These are phyloP conservation scores for Pipistrellus pipistrellus DNA, from an alignment of 2,797 vertebrate genomes.

Conservation along the genomic window DNA sequence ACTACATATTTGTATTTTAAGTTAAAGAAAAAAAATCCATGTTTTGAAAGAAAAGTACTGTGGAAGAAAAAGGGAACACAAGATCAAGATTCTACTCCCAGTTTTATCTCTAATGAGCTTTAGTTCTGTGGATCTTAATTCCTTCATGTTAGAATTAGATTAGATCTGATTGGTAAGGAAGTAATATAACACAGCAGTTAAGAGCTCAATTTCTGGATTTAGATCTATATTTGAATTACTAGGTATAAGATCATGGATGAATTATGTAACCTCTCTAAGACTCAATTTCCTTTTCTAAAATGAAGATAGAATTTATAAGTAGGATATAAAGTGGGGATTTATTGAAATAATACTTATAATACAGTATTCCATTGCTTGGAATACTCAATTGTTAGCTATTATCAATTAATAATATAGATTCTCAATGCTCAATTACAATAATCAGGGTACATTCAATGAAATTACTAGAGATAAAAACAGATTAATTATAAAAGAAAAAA, in stretches of 20 bases:
- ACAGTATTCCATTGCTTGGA: not conserved
- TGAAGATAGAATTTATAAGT: slow-evolving; percentile 43
- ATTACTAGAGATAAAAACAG: slow-evolving; percentile 25
- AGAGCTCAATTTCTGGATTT: slow-evolving; percentile 1
- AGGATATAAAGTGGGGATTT: slow-evolving; percentile 32
- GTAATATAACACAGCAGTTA: not conserved
- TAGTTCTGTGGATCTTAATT: slow-evolving; percentile 1
- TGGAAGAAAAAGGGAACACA: not conserved
- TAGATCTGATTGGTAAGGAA: slow-evolving; percentile 5
- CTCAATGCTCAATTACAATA: slow-evolving; percentile 40
- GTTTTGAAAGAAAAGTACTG: not conserved
- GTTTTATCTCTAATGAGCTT: not conserved
- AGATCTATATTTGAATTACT: slow-evolving; percentile 45
- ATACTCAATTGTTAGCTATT: slow-evolving; percentile 42
- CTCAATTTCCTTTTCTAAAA: slow-evolving; percentile 60
- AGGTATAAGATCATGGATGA: not conserved
- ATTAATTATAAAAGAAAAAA: slow-evolving; percentile 43
- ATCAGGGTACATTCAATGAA: slow-evolving; percentile 29
- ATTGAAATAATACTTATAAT: not conserved
- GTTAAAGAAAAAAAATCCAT: slow-evolving; percentile 14
- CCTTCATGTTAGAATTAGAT: slow-evolving; percentile 30
- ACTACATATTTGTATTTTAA: not conserved
- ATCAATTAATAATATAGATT: slow-evolving; percentile 46
- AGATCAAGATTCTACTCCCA: not conserved
- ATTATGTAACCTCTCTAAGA: slow-evolving; percentile 35